Conservation (phyloP, 2,888 invertebrate species). For the Periphyllus acericola region DNA sequence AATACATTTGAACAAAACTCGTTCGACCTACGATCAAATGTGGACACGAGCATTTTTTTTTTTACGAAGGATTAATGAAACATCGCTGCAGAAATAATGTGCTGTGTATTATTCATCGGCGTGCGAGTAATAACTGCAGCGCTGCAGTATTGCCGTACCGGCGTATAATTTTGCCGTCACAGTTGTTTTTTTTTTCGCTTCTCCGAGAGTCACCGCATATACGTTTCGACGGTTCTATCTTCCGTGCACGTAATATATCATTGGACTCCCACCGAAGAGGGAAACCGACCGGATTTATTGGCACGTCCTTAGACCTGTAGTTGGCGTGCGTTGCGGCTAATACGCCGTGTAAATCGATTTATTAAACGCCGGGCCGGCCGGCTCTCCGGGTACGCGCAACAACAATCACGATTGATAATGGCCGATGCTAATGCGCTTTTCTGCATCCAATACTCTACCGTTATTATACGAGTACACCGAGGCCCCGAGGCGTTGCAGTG, state of each 20-base stretch:
- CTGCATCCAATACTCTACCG: slow-evolving; percentile 32
- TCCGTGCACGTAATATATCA: background rate
- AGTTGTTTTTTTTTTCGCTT: background rate
- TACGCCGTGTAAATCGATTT: slow-evolving; percentile 54
- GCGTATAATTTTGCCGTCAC: too few relatives aligned
- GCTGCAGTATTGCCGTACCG: too few relatives aligned
- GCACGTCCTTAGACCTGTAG: slow-evolving; percentile 1
- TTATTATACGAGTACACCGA: slow-evolving; percentile 6
- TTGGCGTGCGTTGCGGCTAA: slow-evolving; percentile 32
- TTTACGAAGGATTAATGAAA: too few relatives aligned
- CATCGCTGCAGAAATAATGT: too few relatives aligned
- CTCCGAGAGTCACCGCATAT: background rate
- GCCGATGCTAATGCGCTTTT: slow-evolving; percentile 43
- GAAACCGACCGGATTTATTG: slow-evolving; percentile 17
- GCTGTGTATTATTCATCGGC: too few relatives aligned
- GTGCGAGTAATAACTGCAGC: too few relatives aligned
- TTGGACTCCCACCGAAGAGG: background rate
- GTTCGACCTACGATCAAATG: too few relatives aligned
- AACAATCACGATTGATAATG: slow-evolving; percentile 37
- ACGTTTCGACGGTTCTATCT: background rate
- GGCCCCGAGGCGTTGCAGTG: slow-evolving; percentile 32
- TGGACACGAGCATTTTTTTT: too few relatives aligned
- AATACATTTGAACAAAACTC: too few relatives aligned
- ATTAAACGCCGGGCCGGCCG: slow-evolving; percentile 15
- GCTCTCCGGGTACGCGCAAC: slow-evolving; percentile 5